Evolutionary conservation across 2,113 vertebrate species (phyloP).

Genomic region (Narcine bancroftii): DNA sequence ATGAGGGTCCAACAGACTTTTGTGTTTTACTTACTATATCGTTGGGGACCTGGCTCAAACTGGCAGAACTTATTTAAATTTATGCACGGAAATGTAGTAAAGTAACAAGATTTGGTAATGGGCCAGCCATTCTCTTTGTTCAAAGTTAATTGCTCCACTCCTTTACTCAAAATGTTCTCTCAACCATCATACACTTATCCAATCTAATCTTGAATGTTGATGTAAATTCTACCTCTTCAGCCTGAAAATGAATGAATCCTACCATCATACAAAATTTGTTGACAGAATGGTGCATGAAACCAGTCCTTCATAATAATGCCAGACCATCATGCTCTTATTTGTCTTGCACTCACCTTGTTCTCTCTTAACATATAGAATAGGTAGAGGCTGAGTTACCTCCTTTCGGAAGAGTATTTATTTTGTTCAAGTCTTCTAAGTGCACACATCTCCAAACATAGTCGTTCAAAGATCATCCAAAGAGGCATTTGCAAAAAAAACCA

Average conservation of each 20-base stretch:
- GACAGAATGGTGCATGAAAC: background rate
- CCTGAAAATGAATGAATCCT: background rate
- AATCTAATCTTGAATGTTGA: background rate
- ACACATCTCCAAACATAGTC: no score
- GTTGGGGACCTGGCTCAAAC: background rate
- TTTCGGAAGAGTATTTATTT: no score
- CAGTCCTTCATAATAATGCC: background rate
- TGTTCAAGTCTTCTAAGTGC: no score
- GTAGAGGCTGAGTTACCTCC: no score
- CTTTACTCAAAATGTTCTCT: no score
- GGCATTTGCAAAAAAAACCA: no score
- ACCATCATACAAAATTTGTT: background rate
- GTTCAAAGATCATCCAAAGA: no score
- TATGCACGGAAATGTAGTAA: background rate
- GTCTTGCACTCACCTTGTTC: no score
- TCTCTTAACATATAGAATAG: no score
- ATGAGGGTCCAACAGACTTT: no score
- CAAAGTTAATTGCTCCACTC: background rate
- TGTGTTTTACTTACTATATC: no score
- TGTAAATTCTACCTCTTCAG: background rate
- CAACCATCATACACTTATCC: no score
- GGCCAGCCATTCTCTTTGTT: background rate
- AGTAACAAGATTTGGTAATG: background rate
- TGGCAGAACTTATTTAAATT: background rate
- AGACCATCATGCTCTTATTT: background rate